Conservation (phyloP, 1,140 invertebrate genomes). For the Harpegnathos saltator region DNA sequence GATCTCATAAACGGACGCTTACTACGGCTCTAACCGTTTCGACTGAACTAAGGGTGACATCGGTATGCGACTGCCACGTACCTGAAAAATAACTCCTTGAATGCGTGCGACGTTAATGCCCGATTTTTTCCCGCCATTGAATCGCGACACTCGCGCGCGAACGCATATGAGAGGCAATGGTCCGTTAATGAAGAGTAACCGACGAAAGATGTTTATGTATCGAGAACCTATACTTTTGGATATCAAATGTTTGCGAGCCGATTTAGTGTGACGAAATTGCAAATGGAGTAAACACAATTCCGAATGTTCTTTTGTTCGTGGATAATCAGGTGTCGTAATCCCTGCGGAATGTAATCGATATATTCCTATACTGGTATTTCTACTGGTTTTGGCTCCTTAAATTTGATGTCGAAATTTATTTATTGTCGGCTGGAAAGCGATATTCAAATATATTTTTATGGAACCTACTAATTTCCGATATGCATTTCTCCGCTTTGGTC, state of each 20-base stretch:
- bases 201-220: conserved; percentile 3
- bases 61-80: conserved; percentile 44
- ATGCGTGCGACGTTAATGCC: conserved; percentile 15
- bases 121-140: background rate
- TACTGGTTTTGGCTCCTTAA: background rate
- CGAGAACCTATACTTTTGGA: background rate
- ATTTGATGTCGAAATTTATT: background rate
- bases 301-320: conserved; percentile 10
- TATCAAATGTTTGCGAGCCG: background rate
- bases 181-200: background rate
- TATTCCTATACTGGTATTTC: background rate
- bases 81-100: conserved; percentile 55
- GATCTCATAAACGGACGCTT: conserved; percentile 71
- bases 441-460: conserved; percentile 30
- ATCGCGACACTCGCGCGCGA: too few relatives aligned
- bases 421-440: conserved; percentile 3
- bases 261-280: background rate
- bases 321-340: background rate
- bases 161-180: background rate
- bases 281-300: background rate
- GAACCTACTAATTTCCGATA: conserved; percentile 28
- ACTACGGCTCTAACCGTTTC: conserved; percentile 65
- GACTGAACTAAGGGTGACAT: conserved; percentile 59
- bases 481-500: conserved; percentile 24
- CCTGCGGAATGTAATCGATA: background rate